Evolutionary conservation across 2,888 invertebrate genomes (phyloP).

Genomic region (Galerucella calmariensis): DNA sequence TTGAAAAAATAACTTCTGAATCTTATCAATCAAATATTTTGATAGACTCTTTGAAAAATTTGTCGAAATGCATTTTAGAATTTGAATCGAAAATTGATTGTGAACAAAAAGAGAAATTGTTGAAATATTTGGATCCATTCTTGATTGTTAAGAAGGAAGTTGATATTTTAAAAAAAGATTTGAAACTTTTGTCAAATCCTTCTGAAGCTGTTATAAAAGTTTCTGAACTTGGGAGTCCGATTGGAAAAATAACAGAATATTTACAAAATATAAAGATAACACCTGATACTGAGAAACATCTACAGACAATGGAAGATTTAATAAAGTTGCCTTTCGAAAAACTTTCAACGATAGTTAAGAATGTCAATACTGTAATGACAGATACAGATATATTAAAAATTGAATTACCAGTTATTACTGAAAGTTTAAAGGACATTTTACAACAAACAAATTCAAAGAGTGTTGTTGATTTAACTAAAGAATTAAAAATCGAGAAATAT

Average conservation of each 20-base stretch:
- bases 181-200: slow-evolving; percentile 32
- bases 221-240: slow-evolving; percentile 27
- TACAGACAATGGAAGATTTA: slow-evolving; percentile 33
- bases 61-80: slow-evolving; percentile 36
- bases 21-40: slow-evolving; percentile 39
- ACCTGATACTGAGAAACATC: slow-evolving; percentile 10
- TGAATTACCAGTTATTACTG: slow-evolving; percentile 45
- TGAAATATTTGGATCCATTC: slow-evolving; percentile 39
- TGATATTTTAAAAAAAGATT: slow-evolving; percentile 32
- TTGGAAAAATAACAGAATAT: slow-evolving; percentile 30
- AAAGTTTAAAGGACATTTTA: slow-evolving; percentile 38
- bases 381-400: slow-evolving; percentile 45
- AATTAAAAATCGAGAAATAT: slow-evolving; percentile 33
- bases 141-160: slow-evolving; percentile 33
- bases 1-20: slow-evolving; percentile 41
- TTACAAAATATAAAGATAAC: slow-evolving; percentile 28
- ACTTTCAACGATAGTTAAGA: slow-evolving; percentile 38
- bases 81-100: slow-evolving; percentile 36
- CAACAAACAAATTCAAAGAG: slow-evolving; percentile 40
- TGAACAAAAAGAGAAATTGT: slow-evolving; percentile 32
- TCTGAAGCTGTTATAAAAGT: slow-evolving; percentile 31
- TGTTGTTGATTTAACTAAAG: slow-evolving; percentile 35
- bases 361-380: slow-evolving; percentile 44
- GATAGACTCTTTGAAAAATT: slow-evolving; percentile 42
- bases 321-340: slow-evolving; percentile 39